Evolutionary conservation across 2,797 vertebrate species (phyloP), one percentile per base, ranked within the genome.

Genomic region (Lophius americanus): DNA sequence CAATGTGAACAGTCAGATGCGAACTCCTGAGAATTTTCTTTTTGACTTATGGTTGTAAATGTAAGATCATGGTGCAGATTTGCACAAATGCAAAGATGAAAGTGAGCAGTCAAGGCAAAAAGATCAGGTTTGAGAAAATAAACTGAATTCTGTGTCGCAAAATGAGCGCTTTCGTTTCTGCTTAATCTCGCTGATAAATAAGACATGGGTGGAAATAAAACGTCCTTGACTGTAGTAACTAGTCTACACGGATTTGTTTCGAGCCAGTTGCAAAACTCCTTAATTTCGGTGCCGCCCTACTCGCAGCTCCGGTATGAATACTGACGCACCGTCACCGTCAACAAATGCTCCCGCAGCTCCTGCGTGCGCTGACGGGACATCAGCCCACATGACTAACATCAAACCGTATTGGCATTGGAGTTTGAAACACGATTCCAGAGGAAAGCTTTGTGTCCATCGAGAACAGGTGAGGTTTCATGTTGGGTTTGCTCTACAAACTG

Each of bases 381-480:
- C 12, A 38, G 12, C 37, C 2, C 36, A 5, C 8, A 1, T 43
- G 58, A 53, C 2, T 36, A 5, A 23, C 36, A 4, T 52, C 14
- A 39, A 49, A 41, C 37, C 13, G 54, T 1, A 14, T 55, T 48
- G 23, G 41, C 37, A 1, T 47, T 13, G 73, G 5, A 52, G 36
- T 69, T 76, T 51, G 70, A 84, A 88, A 41, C 64, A 96, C 97
- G 95, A 96, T 94, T 54, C 81, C 97, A 44, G 96, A 95, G 84
- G 94, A 95, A 75, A 86, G 86, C 70, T 91, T 93, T 61, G 84
- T 85, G 6, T 92, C 94, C 82, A 81, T 86, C 1, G 88, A 93
- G 36, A 92, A 91, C 88, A 95, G 93, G 96, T 98, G 82, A 95
- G 95, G 4, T 55, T 35, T 75, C 2, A 3, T 33, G 23, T 11